Base-by-base conservation (phyloP, 2,113 vertebrate species). In the Lampris incognitus region DNA sequence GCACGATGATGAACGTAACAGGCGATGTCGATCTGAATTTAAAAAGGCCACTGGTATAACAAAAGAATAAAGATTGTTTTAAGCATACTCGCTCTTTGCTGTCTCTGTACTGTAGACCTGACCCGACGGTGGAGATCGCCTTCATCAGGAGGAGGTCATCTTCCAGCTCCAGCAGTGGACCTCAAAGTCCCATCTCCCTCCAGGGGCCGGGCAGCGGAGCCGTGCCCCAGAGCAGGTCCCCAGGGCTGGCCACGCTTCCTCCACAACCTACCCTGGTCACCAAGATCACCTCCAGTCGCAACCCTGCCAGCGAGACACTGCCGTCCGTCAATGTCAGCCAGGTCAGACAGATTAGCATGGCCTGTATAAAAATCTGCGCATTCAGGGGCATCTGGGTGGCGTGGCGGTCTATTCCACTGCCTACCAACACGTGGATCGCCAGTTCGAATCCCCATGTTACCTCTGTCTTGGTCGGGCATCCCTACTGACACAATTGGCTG, bases 101-200 rank as follows among this genome's bases (percentile, higher is more conserved):
- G 37, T 83, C 37, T 61, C 40, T 93, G 64, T 83, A 37, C 83
- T 81, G 24, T 82, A 99, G 97, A 91, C 94, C 94, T 5, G 95
- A 97, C 81, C 92, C 94, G 10, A 92, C 94, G 2, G 97, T 96
- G 90, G 97, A 99, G 76, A 96, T 99, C 56, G 96, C 95, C 57
- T 99, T 98, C 79, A 96, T 99, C 88, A 91, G 95, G 59, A 90
- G 93, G 73, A 93, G 94, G n/a, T 89, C 79, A 2, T 88, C 82
- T 2, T 83, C 88, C 59, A 81, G 82, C 79, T 93, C 91, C 60
- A 87, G 86, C 78, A 94, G 94, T 72, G 92, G 85, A 3, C 85
- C 85, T 2, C 95, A 94, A 6, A 89, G 79, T 60, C 87, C 94
- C 11, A 88, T 92, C 80, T 90, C 81, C 51, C 74, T 87, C 48